Evolutionary conservation across 1,140 invertebrate species (phyloP).

Genomic region (Macrobrachium rosenbergii): DNA sequence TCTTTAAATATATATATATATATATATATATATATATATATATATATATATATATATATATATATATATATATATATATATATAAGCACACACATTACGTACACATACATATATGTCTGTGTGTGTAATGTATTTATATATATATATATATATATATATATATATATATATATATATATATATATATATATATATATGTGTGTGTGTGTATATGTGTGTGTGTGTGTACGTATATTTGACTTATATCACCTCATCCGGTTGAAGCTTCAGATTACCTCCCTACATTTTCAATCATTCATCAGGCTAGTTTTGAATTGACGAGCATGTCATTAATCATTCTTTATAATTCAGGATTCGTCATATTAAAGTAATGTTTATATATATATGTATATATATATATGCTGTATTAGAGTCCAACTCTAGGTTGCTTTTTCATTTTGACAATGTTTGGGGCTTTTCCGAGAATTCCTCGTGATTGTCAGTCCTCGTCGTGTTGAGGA

Average conservation of each 20-base stretch:
- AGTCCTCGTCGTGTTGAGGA: no score
- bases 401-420: background rate
- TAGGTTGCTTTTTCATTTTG: background rate
- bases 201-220: background rate
- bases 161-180: background rate
- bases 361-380: background rate
- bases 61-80: background rate
- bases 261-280: no score
- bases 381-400: background rate
- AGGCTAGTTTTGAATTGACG: no score
- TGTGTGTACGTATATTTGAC: background rate
- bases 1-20: no score
- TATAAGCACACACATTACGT: no score
- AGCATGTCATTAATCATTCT: no score
- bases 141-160: conserved; percentile 9
- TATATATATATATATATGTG: conserved; percentile 5
- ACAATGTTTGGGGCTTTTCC: background rate
- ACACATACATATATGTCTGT: no score
- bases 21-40: background rate
- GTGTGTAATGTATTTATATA: background rate
- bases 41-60: background rate
- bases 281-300: no score
- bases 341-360: no score
- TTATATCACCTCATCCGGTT: no score
- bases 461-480: no score